Evolutionary conservation across 2,797 vertebrate species (phyloP), one percentile per base, ranked within the genome.

Genomic region (Pangasius sanitwongsei): DNA sequence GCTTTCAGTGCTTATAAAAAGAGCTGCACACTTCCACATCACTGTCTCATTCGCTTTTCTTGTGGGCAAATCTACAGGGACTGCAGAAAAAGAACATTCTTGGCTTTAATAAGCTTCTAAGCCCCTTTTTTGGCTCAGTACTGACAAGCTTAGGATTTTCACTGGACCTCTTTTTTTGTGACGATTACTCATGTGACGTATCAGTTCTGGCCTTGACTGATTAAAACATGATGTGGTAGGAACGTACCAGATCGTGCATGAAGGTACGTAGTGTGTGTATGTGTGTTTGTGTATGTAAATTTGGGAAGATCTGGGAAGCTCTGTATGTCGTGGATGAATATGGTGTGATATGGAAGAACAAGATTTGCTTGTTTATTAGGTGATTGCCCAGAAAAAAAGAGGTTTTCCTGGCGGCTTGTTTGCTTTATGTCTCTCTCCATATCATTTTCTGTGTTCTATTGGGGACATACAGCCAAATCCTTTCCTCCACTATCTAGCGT

Each of bases 171-270:
- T 83, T 31, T 87, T 85, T 87, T 83, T 75, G 69, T 87, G 87
- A 55, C 81, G 75, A 87, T 90, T 91, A 90, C 87, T 75, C 72
- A 37, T 86, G 87, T 74, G 85, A 86, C 72, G n/a, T 67, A 65
- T 89, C 70, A 86, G 88, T 63, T 63, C 37, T 83, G 37, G 81
- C 59, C 12, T 63, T 83, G 59, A 83, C 41, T 83, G 57, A 50
- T 63, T 63, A 63, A 83, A 44, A 44, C 25, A 8, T 63, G 57
- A 44, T 63, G 41, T 63, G 28, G 37, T 63, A 18, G 23, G 57
- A 83, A 15, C 9, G 23, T n/a, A 48, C 13, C 59, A 63, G 57
- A 41, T 82, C 25, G 16, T 61, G 6, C 77, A 87, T 83, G 87
- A 89, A 89, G 87, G n/a, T 81, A 83, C 57, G 28, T 70, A n/a